Percentiles rank a stretch among this genome's conserved stretches.
Conservation (phyloP, 2,113 vertebrate genomes). For the Atherinomorus stipes region DNA sequence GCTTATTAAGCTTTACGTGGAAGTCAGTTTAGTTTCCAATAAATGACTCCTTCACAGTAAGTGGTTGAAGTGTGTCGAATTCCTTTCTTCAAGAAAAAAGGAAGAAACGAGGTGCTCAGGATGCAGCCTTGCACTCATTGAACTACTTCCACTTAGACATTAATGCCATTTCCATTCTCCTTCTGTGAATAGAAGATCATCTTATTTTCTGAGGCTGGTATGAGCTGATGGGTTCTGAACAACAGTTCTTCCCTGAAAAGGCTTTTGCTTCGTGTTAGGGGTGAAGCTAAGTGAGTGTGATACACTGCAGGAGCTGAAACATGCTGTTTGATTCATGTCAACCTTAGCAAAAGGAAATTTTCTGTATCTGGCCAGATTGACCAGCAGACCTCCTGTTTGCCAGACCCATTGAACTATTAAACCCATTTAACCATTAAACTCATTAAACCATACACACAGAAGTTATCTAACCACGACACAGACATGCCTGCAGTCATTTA, state of each 20-base stretch:
- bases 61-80: background rate
- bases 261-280: background rate
- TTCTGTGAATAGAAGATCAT: constrained; percentile 18
- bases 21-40: constrained; percentile 35
- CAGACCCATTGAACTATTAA: too few species aligned
- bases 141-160: background rate
- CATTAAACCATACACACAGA: too few species aligned
- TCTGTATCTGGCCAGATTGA: too few species aligned
- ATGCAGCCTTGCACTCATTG: constrained; percentile 5
- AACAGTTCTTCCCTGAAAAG: constrained; percentile 22
- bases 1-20: constrained; percentile 16
- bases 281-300: too few species aligned
- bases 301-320: too few species aligned
- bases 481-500: too few species aligned
- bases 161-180: background rate
- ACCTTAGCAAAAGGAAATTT: too few species aligned
- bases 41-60: background rate
- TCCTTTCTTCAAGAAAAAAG: background rate
- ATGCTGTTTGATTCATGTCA: too few species aligned
- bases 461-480: too few species aligned
- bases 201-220: background rate
- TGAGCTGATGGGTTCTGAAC: constrained; percentile 3
- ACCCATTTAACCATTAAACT: too few species aligned
- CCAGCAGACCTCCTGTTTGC: too few species aligned
- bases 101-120: background rate